phyloP scores from a whole-genome alignment of 23 tunicate genomes.

The Halocynthia roretzi region DNA sequence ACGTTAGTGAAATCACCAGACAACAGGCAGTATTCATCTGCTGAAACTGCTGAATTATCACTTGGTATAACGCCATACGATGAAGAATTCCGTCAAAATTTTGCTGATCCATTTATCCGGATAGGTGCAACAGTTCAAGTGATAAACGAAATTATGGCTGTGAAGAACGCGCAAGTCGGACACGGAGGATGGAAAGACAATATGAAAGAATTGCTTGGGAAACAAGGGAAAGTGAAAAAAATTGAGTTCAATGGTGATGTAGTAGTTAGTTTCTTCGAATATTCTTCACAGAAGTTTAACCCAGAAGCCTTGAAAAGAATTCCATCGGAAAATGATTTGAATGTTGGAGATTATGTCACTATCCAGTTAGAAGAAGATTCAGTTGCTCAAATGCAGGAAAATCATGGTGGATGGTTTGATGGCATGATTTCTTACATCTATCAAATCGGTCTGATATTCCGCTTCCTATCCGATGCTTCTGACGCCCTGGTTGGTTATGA shows the following conservation, averaged over 20 bases:
- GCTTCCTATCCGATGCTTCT: slow-evolving; percentile 5
- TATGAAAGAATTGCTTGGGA: neutral
- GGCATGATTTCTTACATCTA: slow-evolving; percentile 3
- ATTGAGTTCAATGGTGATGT: slow-evolving; percentile 25
- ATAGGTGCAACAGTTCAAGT: slow-evolving; percentile 3
- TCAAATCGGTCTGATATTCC: slow-evolving; percentile 5
- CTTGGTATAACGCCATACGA: too few species aligned
- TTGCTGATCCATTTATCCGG: slow-evolving; percentile 17
- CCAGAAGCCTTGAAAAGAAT: slow-evolving; percentile 2
- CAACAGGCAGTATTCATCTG: too few species aligned
- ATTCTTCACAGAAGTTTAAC: slow-evolving; percentile 3
- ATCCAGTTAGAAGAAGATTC: slow-evolving; percentile 2
- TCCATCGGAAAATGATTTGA: slow-evolving; percentile 11
- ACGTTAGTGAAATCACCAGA: too few species aligned
- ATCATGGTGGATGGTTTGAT: slow-evolving; percentile 22
- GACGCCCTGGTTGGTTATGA: slow-evolving; percentile 15
- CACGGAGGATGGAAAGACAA: slow-evolving; percentile 24
- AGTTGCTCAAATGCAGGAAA: slow-evolving; percentile 11
- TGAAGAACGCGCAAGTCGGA: slow-evolving; percentile 19
- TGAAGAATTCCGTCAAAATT: too few species aligned
- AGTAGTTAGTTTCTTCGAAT: neutral
- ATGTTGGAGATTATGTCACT: slow-evolving; percentile 14
- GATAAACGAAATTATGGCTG: slow-evolving; percentile 14
- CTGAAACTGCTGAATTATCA: too few species aligned
- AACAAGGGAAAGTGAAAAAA: neutral